Conservation (phyloP, 2,888 invertebrate genomes). For the Cantharis flavilabris region DNA sequence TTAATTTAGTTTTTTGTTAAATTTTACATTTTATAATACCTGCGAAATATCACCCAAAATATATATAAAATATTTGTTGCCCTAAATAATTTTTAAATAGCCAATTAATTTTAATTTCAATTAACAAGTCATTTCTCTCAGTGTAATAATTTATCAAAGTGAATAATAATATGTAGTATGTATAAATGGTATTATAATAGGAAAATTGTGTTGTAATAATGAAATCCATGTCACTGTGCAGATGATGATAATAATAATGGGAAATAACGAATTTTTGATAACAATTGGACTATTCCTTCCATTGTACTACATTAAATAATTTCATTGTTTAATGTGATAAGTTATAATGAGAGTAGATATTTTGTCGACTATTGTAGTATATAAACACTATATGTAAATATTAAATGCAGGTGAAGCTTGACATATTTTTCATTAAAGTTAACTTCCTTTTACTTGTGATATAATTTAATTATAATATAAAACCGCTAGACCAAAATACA, state of each 20-base stretch:
- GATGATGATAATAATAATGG: background rate
- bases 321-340: background rate
- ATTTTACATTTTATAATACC: too few relatives aligned
- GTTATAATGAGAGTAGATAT: background rate
- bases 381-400: background rate
- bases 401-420: background rate
- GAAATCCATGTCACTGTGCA: background rate
- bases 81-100: too few relatives aligned
- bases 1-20: too few relatives aligned
- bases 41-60: too few relatives aligned
- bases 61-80: too few relatives aligned
- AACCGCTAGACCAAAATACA: too few relatives aligned
- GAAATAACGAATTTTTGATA: background rate
- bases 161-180: background rate
- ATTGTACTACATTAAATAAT: background rate
- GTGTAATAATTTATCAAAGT: background rate
- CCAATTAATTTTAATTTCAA: too few relatives aligned
- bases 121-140: too few relatives aligned
- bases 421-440: background rate
- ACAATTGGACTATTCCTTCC: background rate
- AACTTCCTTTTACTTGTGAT: background rate
- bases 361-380: background rate
- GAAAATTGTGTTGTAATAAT: background rate
- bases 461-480: too few relatives aligned
- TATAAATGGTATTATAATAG: background rate